Base-by-base conservation (phyloP, 2,113 vertebrate species). In the Raja brachyura region DNA sequence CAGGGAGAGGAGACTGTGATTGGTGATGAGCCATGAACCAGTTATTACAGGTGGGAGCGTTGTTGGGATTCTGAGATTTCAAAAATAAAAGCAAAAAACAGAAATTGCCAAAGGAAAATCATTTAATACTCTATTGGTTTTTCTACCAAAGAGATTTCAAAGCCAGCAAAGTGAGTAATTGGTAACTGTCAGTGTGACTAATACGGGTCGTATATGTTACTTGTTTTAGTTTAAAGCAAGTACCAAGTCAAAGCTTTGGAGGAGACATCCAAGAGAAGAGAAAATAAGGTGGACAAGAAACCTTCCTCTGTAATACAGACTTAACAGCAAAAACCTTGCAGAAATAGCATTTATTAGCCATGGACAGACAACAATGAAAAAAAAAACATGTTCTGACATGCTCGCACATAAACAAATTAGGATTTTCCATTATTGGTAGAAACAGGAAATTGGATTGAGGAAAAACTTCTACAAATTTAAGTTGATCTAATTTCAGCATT, bases 171-270 rank as follows among this genome's bases (percentile, higher is more conserved):
- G 7, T 79, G 77, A 77, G 78, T 20, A 81, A 81, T 54, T 83
- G 48, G 79, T 56, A 48, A 25, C 48, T 56, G 79, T 83, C 48
- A 48, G 14, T 18, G 76, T 78, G 76, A 78, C 76, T 48, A 79
- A 79, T 5, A 48, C 22, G 14, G n/a, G 20, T 83, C 25, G 79
- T 2, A 83, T 54, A 83, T 22, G 39, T 31, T 77, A 2, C 56
- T 83, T 83, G 79, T 83, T 81, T 56, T 18, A 83, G 7, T 83
- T 83, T 54, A 83, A 83, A 56, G 48, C 20, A 83, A 83, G 20
- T 48, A 16, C 79, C 79, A 25, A 83, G 79, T 83, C 39, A 83
- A 56, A 83, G 48, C 20, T 56, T 6, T 25, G 0, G 48, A 83
- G 48, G 10, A 83, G 48, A 83, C 56, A 81, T 25, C 48, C 48